Evolutionary conservation across 2,888 invertebrate species (phyloP), one percentile per base, ranked within the genome.

Genomic region (Latrodectus hesperus): DNA sequence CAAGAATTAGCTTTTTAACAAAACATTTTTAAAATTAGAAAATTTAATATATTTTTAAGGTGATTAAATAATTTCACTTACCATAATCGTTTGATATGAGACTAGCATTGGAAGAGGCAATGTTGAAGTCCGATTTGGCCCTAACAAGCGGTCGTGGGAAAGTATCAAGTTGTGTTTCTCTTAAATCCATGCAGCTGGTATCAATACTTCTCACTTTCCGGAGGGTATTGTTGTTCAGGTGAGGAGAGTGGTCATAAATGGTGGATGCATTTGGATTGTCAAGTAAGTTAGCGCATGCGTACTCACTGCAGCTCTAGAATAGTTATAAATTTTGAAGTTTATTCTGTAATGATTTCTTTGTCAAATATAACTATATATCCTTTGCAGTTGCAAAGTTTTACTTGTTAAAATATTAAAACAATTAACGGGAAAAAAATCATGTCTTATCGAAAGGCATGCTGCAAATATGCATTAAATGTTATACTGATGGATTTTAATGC

Each of bases 141-240:
- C 97, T 94, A 70, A 90, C 89, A 51, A 91, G 89, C 51, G 91
- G 91, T 76, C 89, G 89, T 70, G 55, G 94, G 94, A 81, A 94
- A 94, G 91, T 96, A 94, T 90, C 95, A 95, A 89, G 91, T 89
- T 90, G 91, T 75, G 70, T 92, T 91, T 89, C 96, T 94, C 91
- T 68, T 0, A 97, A 95, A 91, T 97, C 97, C 89, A 96, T 93
- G 91, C 96, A 96, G 5, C 96, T 96, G 3, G 97, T 97, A 91
- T 97, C 97, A 93, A 97, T 96, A 89, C 97, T 96, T 91, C 96
- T 95, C 14, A 97, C 96, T 93, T 97, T 97, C 91, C 97, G 75
- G 22, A 89, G 76, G 0, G 77, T 72, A 49, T 60, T 68, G 68
- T 55, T 49, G 65, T 53, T 72, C 14, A 73, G n/a, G 51, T 75